Evolutionary conservation across 1,140 invertebrate species (phyloP).

Genomic region (Drosophila nebulosa): DNA sequence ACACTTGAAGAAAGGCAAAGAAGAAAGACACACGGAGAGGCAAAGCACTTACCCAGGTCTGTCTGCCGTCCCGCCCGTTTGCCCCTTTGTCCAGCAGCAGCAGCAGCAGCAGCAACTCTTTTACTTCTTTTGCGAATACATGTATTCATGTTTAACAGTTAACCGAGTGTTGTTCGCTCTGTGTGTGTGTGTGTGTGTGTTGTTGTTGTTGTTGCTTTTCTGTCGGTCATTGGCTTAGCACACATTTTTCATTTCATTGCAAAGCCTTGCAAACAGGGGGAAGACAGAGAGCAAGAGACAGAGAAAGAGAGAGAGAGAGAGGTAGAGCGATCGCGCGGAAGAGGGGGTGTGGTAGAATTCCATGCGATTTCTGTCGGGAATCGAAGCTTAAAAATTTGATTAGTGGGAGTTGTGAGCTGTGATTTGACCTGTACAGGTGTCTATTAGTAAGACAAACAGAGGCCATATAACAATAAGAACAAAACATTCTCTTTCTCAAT

Average conservation of each 20-base stretch:
- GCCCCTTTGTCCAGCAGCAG: background rate
- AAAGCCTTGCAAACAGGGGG: conserved; percentile 13
- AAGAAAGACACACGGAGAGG: conserved; percentile 5
- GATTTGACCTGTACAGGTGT: conserved; percentile 61
- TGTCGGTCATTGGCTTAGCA: conserved; percentile 81
- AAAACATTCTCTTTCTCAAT: conserved; percentile 71
- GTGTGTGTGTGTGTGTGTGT: conserved; percentile 18
- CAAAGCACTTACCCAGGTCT: conserved; percentile 7
- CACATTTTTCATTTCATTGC: conserved; percentile 81
- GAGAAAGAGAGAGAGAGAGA: background rate
- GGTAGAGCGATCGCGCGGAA: background rate
- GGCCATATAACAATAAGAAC: conserved; percentile 30
- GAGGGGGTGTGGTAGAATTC: background rate
- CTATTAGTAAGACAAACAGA: conserved; percentile 72
- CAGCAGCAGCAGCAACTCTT: background rate
- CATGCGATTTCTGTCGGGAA: background rate
- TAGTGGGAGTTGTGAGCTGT: background rate
- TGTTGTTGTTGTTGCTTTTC: conserved; percentile 62
- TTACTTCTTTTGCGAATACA: conserved; percentile 5
- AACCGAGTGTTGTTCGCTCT: conserved; percentile 5
- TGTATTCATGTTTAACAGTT: conserved; percentile 15
- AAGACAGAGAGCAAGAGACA: conserved; percentile 66
- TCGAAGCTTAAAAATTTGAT: background rate
- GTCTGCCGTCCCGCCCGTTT: background rate
- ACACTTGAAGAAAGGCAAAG: conserved; percentile 11